Conservation (phyloP, 2,797 vertebrate species). For the Bufotes viridis region DNA sequence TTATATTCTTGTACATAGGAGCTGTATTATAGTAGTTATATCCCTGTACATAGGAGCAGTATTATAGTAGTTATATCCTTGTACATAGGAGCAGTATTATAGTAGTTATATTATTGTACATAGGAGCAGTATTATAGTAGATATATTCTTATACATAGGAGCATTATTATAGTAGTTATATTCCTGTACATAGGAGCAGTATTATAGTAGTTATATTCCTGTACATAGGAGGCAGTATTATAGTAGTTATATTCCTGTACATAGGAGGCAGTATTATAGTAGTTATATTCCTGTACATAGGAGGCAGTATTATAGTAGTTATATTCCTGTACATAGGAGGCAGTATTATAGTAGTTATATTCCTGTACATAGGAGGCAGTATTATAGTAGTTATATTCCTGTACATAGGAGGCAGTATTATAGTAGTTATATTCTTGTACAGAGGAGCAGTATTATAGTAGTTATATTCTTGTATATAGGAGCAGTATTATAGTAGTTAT, state of each 20-base stretch:
- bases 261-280: slow-evolving; percentile 11
- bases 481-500: background rate
- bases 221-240: slow-evolving; percentile 18
- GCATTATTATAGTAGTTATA: too few relatives aligned
- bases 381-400: slow-evolving; percentile 7
- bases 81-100: too few relatives aligned
- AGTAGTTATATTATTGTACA: too few relatives aligned
- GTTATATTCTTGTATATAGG: slow-evolving; percentile 8
- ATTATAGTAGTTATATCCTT: too few relatives aligned
- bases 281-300: slow-evolving; percentile 4
- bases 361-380: background rate
- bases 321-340: background rate
- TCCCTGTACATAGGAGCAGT: too few relatives aligned
- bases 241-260: slow-evolving; percentile 12
- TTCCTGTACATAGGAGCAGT: slow-evolving; percentile 7
- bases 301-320: slow-evolving; percentile 6
- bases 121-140: too few relatives aligned
- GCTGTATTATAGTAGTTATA: too few relatives aligned
- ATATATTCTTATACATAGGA: too few relatives aligned
- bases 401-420: slow-evolving; percentile 1
- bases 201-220: slow-evolving; percentile 21
- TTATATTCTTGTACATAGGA: too few relatives aligned
- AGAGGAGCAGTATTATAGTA: slow-evolving; percentile 19
- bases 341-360: slow-evolving; percentile 17
- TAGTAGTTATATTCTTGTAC: too few relatives aligned